Evolutionary conservation across 2,113 vertebrate genomes (phyloP).

Genomic region (Lepus americanus): DNA sequence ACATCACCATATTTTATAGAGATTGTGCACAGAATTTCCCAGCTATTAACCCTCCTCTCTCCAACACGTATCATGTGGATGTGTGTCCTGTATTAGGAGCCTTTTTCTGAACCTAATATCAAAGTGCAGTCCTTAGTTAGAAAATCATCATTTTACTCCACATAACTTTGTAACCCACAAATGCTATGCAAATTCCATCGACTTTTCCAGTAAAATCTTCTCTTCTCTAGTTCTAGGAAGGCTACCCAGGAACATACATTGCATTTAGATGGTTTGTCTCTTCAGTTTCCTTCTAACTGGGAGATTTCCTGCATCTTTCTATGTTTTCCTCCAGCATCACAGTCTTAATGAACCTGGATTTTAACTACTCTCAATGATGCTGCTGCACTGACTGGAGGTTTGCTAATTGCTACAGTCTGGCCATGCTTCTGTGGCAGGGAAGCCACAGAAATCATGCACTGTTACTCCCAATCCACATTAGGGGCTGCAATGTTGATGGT

Average conservation of each 20-base stretch:
- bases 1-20: conserved; percentile 23
- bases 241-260: fast-evolving
- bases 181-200: not conserved
- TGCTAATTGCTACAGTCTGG: not conserved
- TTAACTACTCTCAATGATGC: not conserved
- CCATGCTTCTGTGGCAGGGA: not conserved
- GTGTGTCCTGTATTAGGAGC: too few relatives aligned
- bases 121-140: not conserved
- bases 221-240: not conserved
- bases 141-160: not conserved
- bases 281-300: not conserved
- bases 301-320: not conserved
- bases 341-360: not conserved
- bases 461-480: not conserved
- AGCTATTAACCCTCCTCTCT: not conserved
- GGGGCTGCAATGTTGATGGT: fast-evolving
- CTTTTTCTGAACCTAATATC: not conserved
- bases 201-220: not conserved
- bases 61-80: not conserved
- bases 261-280: not conserved
- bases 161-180: not conserved
- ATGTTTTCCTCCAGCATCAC: not conserved
- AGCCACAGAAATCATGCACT: not conserved
- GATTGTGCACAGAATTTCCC: not conserved
- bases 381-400: not conserved